Percentiles rank a stretch among this genome's conserved stretches.
Evolutionary conservation across 35 echinoderm and acorn worm genomes (phyloP).

Genomic region (Eucidaris tribuloides): DNA sequence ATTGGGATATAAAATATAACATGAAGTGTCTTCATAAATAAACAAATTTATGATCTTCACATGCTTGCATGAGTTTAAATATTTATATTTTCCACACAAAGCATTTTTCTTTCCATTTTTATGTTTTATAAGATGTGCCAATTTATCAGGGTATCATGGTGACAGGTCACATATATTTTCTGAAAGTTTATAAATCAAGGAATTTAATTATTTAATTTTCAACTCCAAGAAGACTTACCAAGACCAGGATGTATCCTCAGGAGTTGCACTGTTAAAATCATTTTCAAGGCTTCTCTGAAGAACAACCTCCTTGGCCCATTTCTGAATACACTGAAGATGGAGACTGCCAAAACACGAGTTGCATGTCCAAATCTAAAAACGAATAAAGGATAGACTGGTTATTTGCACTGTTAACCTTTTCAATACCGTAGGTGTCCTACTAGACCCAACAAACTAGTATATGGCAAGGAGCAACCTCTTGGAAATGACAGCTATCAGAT

Average conservation of each 20-base stretch:
- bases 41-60: no score
- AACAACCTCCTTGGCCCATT: slow-evolving; percentile 83
- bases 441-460: not conserved
- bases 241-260: slow-evolving; percentile 54
- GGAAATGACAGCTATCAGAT: not conserved
- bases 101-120: no score
- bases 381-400: slow-evolving; percentile 10
- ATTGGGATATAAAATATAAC: no score
- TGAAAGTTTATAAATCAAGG: no score
- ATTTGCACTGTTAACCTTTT: not conserved
- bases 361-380: slow-evolving; percentile 85
- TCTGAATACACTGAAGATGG: slow-evolving; percentile 96
- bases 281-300: slow-evolving; percentile 55
- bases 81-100: no score
- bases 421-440: not conserved
- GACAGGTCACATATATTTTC: no score
- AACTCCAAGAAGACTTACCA: no score
- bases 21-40: no score
- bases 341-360: slow-evolving; percentile 67
- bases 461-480: not conserved
- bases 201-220: no score
- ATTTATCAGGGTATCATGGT: no score
- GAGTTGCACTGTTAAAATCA: slow-evolving; percentile 38
- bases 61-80: no score
- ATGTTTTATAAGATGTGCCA: no score